Percentiles rank a stretch among this genome's conserved stretches.
Evolutionary conservation across 2,113 vertebrate species (phyloP).

Genomic region (Pterophyllum scalare): DNA sequence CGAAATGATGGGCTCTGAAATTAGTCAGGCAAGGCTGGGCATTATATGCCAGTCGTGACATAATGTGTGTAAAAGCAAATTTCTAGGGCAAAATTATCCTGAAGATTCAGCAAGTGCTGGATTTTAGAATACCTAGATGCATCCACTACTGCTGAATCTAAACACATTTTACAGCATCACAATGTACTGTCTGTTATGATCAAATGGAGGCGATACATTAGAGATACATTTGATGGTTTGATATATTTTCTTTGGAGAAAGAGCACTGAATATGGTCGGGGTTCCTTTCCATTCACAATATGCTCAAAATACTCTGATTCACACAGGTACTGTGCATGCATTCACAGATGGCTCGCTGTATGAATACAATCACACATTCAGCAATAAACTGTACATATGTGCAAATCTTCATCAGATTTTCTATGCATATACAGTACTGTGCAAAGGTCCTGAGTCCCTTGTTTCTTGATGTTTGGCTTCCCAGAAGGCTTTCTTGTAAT

Average conservation of each 20-base stretch:
- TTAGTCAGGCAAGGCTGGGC: neutral
- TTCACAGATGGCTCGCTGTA: neutral
- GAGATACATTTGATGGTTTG: conserved; percentile 22
- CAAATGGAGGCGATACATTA: conserved; percentile 24
- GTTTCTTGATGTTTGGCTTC: no score
- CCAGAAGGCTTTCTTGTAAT: no score
- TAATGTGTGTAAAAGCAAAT: conserved; percentile 7
- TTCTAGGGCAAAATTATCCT: neutral
- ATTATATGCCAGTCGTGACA: neutral
- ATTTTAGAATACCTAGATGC: neutral
- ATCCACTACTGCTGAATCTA: conserved; percentile 18
- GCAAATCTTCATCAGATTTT: no score
- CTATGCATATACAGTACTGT: no score
- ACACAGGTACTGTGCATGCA: neutral
- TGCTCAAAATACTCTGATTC: neutral
- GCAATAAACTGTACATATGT: no score
- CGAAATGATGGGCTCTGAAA: neutral
- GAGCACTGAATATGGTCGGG: neutral
- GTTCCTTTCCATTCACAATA: neutral
- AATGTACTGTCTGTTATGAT: conserved; percentile 3
- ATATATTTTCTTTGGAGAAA: conserved; percentile 40
- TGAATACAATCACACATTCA: no score
- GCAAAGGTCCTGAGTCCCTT: no score
- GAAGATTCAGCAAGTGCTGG: neutral
- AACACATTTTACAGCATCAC: neutral